These are phyloP conservation scores for Pristis pectinata DNA, from an alignment of 2,797 vertebrate species.

Conservation along the genomic window DNA sequence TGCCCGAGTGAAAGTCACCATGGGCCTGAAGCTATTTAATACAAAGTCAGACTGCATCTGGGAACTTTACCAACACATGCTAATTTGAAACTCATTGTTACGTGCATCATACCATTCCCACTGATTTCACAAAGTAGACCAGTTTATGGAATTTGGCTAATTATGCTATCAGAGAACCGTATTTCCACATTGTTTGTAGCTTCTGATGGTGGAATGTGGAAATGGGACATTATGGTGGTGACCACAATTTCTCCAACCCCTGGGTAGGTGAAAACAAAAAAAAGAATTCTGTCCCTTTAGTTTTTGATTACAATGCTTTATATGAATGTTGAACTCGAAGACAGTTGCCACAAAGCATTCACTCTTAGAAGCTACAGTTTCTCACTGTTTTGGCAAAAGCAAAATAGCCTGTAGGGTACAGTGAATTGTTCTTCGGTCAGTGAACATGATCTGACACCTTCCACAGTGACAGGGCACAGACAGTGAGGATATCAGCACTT, in stretches of 20 bases:
- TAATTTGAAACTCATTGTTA: background rate
- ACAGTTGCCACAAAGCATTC: background rate
- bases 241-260: background rate
- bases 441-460: background rate
- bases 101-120: background rate
- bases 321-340: background rate
- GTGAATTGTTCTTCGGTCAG: background rate
- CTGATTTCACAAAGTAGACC: background rate
- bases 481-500: too few species aligned
- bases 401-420: background rate
- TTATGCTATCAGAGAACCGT: too few species aligned
- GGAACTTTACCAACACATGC: background rate
- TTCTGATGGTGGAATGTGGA: background rate
- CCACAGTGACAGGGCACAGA: too few species aligned
- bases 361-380: background rate
- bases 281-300: background rate
- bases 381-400: background rate
- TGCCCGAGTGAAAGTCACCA: background rate
- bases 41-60: background rate
- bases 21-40: background rate
- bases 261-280: background rate
- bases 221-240: background rate
- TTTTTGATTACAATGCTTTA: background rate
- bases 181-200: background rate
- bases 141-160: background rate